phyloP scores from a whole-genome alignment of 2,797 vertebrate species.

The Anabas testudineus region DNA sequence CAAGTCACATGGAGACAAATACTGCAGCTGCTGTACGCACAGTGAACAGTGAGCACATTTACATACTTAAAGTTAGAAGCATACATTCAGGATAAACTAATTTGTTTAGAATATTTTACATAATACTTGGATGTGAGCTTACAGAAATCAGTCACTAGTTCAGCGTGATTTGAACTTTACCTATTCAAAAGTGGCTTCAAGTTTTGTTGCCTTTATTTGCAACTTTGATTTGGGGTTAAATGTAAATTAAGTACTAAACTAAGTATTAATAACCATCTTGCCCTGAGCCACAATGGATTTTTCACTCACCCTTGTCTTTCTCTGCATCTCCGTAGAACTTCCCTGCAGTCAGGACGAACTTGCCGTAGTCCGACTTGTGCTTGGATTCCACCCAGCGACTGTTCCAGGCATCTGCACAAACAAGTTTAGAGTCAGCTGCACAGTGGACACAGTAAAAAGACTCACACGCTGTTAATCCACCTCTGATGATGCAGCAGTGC shows the following conservation, averaged over 20 bases:
- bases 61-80: background rate
- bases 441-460: constrained; percentile 14
- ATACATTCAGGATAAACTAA: background rate
- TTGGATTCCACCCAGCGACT: constrained; percentile 87
- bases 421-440: constrained; percentile 39
- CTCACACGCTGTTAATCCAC: constrained; percentile 3
- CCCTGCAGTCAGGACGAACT: constrained; percentile 85
- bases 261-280: background rate
- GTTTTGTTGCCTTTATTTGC: too few species aligned
- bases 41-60: constrained; percentile 3
- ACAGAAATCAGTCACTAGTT: background rate
- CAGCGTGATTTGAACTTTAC: background rate
- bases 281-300: background rate
- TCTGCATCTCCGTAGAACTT: constrained; percentile 88
- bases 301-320: constrained; percentile 86
- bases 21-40: too few species aligned
- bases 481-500: constrained; percentile 24
- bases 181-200: too few species aligned
- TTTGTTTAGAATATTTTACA: background rate
- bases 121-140: background rate
- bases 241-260: background rate
- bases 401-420: constrained; percentile 84
- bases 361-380: constrained; percentile 86
- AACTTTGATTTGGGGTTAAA: too few species aligned
- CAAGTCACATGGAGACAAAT: too few species aligned